Evolutionary conservation across 2,113 vertebrate species (phyloP).

Genomic region (Pedetes capensis): DNA sequence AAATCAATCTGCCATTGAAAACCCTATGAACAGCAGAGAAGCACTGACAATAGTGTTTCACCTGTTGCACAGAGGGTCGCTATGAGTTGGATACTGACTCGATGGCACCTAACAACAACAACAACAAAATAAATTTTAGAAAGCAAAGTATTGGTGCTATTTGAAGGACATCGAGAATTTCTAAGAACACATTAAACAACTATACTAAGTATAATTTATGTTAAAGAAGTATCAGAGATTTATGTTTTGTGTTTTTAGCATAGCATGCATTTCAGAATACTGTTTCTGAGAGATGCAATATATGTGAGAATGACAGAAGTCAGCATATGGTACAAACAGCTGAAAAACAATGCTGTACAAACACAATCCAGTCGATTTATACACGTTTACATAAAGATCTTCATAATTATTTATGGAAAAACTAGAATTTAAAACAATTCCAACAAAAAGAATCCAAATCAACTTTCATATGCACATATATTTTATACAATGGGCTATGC

Average conservation of each 20-base stretch:
- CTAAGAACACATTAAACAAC: background rate
- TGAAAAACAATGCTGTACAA: background rate
- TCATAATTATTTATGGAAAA: background rate
- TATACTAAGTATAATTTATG: background rate
- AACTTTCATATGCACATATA: background rate
- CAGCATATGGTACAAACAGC: background rate
- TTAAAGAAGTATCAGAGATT: conserved; percentile 6
- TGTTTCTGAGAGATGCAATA: background rate
- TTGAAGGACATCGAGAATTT: background rate
- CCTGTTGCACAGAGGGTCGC: too few species aligned
- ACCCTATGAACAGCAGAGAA: too few species aligned
- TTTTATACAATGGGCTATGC: background rate
- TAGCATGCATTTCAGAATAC: background rate
- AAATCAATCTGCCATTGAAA: too few species aligned
- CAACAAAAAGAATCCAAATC: background rate
- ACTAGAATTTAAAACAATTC: background rate
- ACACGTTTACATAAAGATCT: background rate
- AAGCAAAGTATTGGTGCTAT: background rate
- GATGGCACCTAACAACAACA: too few species aligned
- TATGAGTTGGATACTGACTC: too few species aligned
- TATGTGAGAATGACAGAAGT: background rate
- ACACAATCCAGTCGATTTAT: background rate
- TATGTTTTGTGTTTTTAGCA: background rate
- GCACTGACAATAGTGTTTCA: too few species aligned
- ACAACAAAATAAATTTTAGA: conserved; percentile 24